Conservation (phyloP, 2,797 vertebrate genomes). For the Manis pentadactyla region DNA sequence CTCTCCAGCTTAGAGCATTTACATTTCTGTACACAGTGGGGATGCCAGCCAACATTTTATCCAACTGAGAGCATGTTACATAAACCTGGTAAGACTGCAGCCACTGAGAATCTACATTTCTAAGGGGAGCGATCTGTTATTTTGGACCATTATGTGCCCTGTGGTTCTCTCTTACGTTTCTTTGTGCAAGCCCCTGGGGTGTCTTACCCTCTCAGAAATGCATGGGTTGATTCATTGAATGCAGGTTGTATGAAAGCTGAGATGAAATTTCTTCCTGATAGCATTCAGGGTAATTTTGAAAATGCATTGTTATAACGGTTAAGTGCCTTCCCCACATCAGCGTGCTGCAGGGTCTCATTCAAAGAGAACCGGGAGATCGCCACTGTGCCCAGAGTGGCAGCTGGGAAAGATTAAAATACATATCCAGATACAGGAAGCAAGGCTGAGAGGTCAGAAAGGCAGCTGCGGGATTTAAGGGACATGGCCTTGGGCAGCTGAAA, state of each 20-base stretch:
- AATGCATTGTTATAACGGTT: slow-evolving; percentile 54
- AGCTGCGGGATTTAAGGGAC: slow-evolving; percentile 84
- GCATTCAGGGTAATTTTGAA: slow-evolving; percentile 71
- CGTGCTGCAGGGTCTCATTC: slow-evolving; percentile 71
- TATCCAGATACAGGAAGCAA: slow-evolving; percentile 69
- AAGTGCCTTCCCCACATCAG: slow-evolving; percentile 58
- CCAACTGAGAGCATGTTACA: slow-evolving; percentile 1
- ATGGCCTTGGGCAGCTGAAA: slow-evolving; percentile 82
- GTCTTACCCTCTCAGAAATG: slow-evolving; percentile 44
- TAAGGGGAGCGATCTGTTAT: slow-evolving; percentile 44
- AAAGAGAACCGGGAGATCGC: slow-evolving; percentile 73
- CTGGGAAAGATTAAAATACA: slow-evolving; percentile 80
- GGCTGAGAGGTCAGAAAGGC: slow-evolving; percentile 80
- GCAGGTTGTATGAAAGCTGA: slow-evolving; percentile 36
- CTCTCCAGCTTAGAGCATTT: slow-evolving; percentile 47
- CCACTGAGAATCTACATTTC: slow-evolving; percentile 31
- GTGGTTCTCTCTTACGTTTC: neutral
- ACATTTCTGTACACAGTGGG: neutral
- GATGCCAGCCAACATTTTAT: neutral
- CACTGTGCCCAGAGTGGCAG: slow-evolving; percentile 83
- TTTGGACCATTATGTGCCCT: slow-evolving; percentile 30
- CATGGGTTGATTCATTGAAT: neutral
- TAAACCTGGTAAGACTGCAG: neutral
- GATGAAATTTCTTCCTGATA: slow-evolving; percentile 48
- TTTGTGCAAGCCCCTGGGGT: slow-evolving; percentile 48